Evolutionary conservation across 2,888 invertebrate genomes (phyloP).

Genomic region (Scaptomyza parva): DNA sequence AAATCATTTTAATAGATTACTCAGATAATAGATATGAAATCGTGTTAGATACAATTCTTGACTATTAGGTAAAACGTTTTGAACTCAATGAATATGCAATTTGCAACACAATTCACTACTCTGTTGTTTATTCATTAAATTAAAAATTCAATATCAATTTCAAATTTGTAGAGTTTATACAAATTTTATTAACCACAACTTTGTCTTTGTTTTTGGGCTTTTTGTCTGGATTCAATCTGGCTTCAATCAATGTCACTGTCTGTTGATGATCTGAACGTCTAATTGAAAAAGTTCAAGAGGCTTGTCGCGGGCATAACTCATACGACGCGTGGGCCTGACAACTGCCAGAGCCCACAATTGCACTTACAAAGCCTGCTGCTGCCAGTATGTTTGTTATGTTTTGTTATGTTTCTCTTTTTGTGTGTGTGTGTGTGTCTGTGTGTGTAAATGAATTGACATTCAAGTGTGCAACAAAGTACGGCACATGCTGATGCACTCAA

Average conservation of each 20-base stretch:
- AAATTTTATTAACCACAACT: background rate
- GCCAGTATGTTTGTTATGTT: constrained; percentile 35
- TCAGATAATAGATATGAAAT: background rate
- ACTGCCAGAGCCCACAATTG: background rate
- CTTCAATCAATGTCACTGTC: constrained; percentile 53
- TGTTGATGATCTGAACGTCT: constrained; percentile 55
- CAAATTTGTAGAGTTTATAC: background rate
- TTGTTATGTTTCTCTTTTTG: background rate
- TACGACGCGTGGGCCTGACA: constrained; percentile 60
- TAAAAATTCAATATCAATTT: constrained; percentile 1
- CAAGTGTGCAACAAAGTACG: constrained; percentile 63
- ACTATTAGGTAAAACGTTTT: background rate
- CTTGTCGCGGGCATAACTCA: constrained; percentile 57
- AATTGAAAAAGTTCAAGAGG: constrained; percentile 73
- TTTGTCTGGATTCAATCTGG: background rate
- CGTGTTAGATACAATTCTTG: background rate
- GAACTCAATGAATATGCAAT: background rate
- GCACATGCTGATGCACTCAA: constrained; percentile 13
- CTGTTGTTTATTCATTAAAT: background rate
- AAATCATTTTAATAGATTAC: background rate
- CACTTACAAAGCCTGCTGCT: constrained; percentile 19
- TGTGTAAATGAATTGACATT: constrained; percentile 65
- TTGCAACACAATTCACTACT: too few relatives aligned
- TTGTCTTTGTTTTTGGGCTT: background rate
- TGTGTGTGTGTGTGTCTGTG: constrained; percentile 12